Evolutionary conservation across 2,113 vertebrate genomes (phyloP).

Genomic region (Phycodurus eques): DNA sequence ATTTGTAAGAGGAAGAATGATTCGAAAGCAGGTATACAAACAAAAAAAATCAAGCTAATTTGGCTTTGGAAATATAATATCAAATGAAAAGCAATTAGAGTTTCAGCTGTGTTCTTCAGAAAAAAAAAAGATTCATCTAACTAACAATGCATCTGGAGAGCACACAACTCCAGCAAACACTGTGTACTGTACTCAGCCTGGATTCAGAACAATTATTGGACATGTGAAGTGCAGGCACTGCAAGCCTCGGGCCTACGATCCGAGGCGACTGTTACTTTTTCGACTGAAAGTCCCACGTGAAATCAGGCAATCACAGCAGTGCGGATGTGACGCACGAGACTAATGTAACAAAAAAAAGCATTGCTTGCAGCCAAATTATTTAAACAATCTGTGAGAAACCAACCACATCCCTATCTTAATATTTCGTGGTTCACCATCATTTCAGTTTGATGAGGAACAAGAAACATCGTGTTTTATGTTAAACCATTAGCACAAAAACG

Average conservation of each 20-base stretch:
- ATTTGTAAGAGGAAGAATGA: too few species aligned
- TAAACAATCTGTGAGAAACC: neutral
- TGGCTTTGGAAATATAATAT: neutral
- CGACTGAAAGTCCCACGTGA: neutral
- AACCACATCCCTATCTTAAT: neutral
- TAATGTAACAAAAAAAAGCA: neutral
- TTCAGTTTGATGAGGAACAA: neutral
- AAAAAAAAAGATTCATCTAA: neutral
- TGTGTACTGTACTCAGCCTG: neutral
- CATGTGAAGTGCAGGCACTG: neutral
- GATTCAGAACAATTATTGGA: constrained; percentile 1
- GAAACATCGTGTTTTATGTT: neutral
- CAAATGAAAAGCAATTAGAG: neutral
- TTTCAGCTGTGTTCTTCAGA: neutral
- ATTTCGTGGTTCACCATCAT: neutral
- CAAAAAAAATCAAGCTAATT: too few species aligned
- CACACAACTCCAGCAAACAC: neutral
- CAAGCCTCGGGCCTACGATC: neutral
- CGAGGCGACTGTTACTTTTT: neutral
- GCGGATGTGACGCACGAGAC: neutral
- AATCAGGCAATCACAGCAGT: neutral
- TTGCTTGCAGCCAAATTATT: neutral
- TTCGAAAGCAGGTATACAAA: neutral
- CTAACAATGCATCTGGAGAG: neutral
- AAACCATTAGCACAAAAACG: neutral